Conservation (phyloP, 2,888 invertebrate species). For the Trachelus stipa region DNA sequence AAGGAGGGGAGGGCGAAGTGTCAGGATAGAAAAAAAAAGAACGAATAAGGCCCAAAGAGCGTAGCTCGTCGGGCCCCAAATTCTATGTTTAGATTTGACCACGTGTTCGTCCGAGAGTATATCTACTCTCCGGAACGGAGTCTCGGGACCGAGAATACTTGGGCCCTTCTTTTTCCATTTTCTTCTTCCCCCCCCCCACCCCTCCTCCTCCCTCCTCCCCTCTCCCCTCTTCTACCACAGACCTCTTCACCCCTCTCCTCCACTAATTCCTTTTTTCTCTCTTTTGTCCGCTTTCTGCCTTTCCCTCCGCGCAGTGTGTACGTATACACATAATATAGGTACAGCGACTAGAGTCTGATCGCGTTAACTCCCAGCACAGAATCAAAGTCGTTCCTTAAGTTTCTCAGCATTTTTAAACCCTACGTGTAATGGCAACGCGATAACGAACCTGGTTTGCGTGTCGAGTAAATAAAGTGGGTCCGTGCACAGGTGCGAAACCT, state of each 20-base stretch:
- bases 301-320: neutral
- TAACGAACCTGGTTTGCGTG: neutral
- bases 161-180: neutral
- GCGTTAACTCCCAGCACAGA: neutral
- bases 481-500: slow-evolving; percentile 1
- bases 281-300: neutral
- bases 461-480: neutral
- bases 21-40: neutral
- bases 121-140: neutral
- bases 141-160: neutral
- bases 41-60: neutral
- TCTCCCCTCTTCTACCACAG: neutral
- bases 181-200: neutral
- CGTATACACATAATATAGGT: neutral
- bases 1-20: neutral
- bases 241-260: neutral
- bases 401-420: neutral
- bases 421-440: neutral
- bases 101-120: slow-evolving; percentile 2
- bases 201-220: rapidly evolving
- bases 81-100: slow-evolving; percentile 7
- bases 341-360: neutral
- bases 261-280: neutral
- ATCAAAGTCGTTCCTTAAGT: neutral
- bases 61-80: neutral